A percentile compares a stretch with the other conserved stretches of the same genome.
phyloP scores from a whole-genome alignment of 2,888 invertebrate species.

The Allolobophora icterica region DNA sequence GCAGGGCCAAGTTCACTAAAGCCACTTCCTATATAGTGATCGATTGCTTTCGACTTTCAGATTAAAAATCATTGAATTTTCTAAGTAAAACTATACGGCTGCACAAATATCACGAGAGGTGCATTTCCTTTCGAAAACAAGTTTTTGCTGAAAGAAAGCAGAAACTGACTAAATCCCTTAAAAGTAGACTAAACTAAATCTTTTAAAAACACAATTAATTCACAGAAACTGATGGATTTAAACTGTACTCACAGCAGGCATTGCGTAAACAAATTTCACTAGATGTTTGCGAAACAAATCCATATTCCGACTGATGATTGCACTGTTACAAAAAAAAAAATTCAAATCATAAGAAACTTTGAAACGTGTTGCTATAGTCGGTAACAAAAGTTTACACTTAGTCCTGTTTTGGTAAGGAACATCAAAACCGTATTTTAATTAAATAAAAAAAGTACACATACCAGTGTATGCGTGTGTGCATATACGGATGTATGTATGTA shows the following conservation, averaged over 20 bases:
- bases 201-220: not conserved
- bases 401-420: not conserved
- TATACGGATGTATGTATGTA: too few species aligned
- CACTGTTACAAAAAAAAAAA: conserved; percentile 71
- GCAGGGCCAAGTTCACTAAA: too few species aligned
- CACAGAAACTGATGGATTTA: not conserved
- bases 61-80: too few species aligned
- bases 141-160: too few species aligned
- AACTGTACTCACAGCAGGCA: conserved; percentile 79
- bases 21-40: too few species aligned
- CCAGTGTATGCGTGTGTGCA: too few species aligned
- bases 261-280: conserved; percentile 79
- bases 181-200: not conserved
- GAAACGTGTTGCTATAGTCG: too few species aligned
- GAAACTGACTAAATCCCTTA: not conserved
- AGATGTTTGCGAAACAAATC: conserved; percentile 78
- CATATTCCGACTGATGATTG: conserved; percentile 87
- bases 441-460: too few species aligned
- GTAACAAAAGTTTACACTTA: not conserved
- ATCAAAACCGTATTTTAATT: not conserved
- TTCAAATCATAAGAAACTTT: conserved; percentile 19
- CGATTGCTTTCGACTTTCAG: too few species aligned
- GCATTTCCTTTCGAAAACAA: too few species aligned
- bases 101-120: too few species aligned
- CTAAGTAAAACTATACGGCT: too few species aligned